Conservation (phyloP, 53 echinoderm and acorn worm genomes). For the Henricia sp. region DNA sequence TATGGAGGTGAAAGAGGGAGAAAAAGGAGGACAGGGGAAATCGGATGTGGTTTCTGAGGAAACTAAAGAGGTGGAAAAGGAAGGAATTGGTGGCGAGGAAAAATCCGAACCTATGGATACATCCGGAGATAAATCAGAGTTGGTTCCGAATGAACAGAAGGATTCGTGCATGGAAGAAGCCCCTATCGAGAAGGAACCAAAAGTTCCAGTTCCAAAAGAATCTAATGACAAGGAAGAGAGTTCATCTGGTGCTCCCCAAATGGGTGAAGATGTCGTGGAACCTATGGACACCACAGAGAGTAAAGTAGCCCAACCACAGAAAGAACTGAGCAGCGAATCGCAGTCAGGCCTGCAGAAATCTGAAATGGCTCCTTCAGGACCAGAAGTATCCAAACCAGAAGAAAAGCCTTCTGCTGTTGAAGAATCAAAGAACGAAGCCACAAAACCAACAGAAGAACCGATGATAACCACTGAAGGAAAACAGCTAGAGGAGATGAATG, state of each 20-base stretch:
- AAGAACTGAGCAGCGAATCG: background rate
- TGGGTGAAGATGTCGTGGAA: constrained; percentile 18
- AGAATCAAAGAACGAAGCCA: background rate
- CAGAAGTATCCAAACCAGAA: constrained; percentile 7
- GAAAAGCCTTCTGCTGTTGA: background rate
- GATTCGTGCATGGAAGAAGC: background rate
- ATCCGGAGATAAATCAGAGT: background rate
- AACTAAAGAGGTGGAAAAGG: constrained; percentile 9
- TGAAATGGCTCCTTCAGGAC: background rate
- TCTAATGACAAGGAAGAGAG: constrained; percentile 5
- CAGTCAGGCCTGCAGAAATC: background rate
- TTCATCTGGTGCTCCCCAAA: background rate
- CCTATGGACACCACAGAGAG: constrained; percentile 15
- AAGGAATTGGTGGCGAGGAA: background rate
- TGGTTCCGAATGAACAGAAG: background rate
- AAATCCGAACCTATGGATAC: constrained; percentile 25
- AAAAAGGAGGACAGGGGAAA: background rate
- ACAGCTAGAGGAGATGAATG: background rate
- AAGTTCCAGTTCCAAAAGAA: background rate
- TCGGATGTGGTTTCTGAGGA: background rate
- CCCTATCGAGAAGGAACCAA: background rate
- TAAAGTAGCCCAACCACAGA: background rate
- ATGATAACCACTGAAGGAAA: background rate
- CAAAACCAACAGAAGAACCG: background rate
- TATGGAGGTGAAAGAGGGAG: constrained; percentile 8